Conservation (phyloP, 2,113 vertebrate species). For the Mesembrinibis cayennensis region DNA sequence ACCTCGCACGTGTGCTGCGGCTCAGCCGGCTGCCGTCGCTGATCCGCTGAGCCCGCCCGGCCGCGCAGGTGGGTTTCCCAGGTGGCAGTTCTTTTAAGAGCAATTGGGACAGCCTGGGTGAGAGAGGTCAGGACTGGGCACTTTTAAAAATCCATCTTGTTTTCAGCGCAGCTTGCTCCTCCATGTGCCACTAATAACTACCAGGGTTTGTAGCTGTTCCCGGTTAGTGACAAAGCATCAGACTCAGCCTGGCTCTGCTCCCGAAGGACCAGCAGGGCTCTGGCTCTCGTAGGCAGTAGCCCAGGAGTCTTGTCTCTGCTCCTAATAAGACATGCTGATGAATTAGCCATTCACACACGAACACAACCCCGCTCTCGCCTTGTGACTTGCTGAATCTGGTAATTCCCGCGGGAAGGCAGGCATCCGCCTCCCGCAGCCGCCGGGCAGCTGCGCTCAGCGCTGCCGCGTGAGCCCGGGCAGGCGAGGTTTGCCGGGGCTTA, state of each 20-base stretch:
- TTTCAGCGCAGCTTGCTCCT: background rate
- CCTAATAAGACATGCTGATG: background rate
- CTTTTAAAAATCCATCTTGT: too few species aligned
- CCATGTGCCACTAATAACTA: background rate
- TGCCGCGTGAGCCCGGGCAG: rapidly evolving
- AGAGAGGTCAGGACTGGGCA: background rate
- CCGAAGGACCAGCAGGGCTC: background rate
- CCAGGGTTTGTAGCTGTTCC: background rate
- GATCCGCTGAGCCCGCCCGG: rapidly evolving
- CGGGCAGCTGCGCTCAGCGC: background rate
- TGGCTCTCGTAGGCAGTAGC: background rate
- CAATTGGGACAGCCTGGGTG: background rate
- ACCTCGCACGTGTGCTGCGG: rapidly evolving
- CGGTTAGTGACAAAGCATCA: background rate
- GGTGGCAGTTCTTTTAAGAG: background rate
- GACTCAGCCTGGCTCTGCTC: background rate
- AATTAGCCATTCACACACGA: background rate
- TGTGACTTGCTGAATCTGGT: background rate
- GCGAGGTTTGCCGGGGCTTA: rapidly evolving
- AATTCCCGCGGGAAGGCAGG: background rate
- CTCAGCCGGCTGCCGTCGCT: rapidly evolving
- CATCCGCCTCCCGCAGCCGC: rapidly evolving
- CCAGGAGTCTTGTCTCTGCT: background rate
- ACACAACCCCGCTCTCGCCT: rapidly evolving
- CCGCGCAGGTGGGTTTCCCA: background rate